Base-by-base conservation (phyloP, 2,797 vertebrate species). In the Staurois parvus region DNA sequence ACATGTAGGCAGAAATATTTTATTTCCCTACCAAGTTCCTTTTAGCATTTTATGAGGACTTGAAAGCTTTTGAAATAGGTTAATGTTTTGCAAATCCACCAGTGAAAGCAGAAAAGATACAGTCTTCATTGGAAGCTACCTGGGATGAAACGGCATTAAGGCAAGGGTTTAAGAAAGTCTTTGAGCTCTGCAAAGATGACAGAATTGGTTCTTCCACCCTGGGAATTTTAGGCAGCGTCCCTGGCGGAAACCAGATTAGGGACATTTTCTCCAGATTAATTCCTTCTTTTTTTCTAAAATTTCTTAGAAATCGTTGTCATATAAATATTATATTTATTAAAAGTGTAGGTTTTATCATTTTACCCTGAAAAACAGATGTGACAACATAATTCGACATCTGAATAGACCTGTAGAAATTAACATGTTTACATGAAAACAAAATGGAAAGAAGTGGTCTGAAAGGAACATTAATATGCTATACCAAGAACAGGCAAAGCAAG, bases 71-170 rank as follows among this genome's bases (percentile, higher is more conserved):
- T 83, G 70, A 87, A 89, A 85, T 88, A 88, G 87, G 82, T 83
- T 88, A 87, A 88, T 87, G 72, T 87, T 88, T 88, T 88, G 83
- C 79, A 88, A 83, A 88, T 84, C 83, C 79, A 87, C 72, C 64
- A 77, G 72, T 83, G 83, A 45, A 86, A 66, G 29, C 21, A 73
- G 79, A 67, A n/a, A 21, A 64, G 75, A 79, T 72, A 67, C n/a
- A 83, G 72, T 66, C 75, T 83, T 89, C 73, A 83, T 66, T 77
- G 62, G 78, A 76, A 62, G 75, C 66, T 79, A 79, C 59, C 59
- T 85, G 66, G 80, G 82, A 83, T 74, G 68, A 84, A 86, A 87
- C n/a, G 67, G 72, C 86, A 89, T 84, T 88, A 88, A 86, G 74
- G 72, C 68, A 72, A 62, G 72, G 78, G 86, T 88, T 87, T 87